These are phyloP conservation scores for Genyomyrus donnyi DNA, from an alignment of 2,113 vertebrate genomes.

Conservation along the genomic window DNA sequence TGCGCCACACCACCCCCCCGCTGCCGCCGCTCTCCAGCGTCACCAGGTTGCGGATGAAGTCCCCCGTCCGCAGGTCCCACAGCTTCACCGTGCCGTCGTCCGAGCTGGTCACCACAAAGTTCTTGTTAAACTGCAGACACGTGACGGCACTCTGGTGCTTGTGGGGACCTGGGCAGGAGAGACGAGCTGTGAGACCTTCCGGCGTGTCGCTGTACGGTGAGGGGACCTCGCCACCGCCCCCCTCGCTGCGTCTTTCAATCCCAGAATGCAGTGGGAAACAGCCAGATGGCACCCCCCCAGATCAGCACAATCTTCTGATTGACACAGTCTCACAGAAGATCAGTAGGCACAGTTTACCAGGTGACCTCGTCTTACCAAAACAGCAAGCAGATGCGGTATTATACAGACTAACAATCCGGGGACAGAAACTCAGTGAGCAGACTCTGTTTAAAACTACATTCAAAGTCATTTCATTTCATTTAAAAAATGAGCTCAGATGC, in stretches of 20 bases:
- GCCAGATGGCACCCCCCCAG: neutral
- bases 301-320: neutral
- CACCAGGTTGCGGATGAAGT: conserved; percentile 99
- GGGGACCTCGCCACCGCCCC: neutral
- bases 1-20: conserved; percentile 95
- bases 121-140: conserved; percentile 99
- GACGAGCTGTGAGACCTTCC: neutral
- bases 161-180: conserved; percentile 77
- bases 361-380: neutral
- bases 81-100: conserved; percentile 98
- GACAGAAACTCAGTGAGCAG: neutral
- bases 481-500: neutral
- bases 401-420: neutral
- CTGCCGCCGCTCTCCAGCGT: conserved; percentile 98
- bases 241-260: too few relatives aligned
- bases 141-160: conserved; percentile 99
- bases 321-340: neutral
- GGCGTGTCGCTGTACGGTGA: too few relatives aligned
- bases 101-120: conserved; percentile 99
- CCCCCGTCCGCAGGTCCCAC: conserved; percentile 98
- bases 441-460: neutral
- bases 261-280: neutral
- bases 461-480: neutral
- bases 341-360: neutral
- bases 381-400: neutral